Base-by-base conservation (phyloP, 2,888 invertebrate genomes). In the Tolmerus cingulatus region DNA sequence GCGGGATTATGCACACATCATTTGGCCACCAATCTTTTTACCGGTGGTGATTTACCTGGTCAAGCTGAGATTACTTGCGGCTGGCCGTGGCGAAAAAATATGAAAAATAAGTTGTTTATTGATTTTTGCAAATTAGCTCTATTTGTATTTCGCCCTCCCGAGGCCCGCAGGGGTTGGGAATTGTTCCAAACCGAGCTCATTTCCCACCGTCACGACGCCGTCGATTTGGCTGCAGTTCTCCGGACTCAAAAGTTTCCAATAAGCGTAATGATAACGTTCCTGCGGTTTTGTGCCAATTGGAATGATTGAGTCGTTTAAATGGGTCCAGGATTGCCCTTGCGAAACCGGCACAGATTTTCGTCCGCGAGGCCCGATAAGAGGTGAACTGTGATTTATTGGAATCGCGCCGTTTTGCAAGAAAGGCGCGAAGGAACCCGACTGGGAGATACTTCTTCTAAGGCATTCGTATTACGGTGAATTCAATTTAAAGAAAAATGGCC, bases 121-220 rank as follows among this genome's bases (percentile, higher is more conserved):
- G 84, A 40, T 84, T 84, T 84, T 84, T 57, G 51, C 8, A 81
- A 81, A 81, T 81, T 81, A 81, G 81, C 34, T 51, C 55, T 55
- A 81, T 81, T 55, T 81, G 51, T 51, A 55, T 81, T 81, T 34
- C 37, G 40, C 23, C 23, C 37, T 43, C 12, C 19, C 19, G 27
- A 43, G 43, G 8, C 40, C 19, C 23, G 37, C 12, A 12, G 8
- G 46, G 23, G 78, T 23, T 43, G 78, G 43, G 19, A 78, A 78
- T 78, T 78, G 19, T 78, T 78, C n/a, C 40, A 78, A 23, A 78
- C 37, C 78, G 23, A 40, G 14, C 23, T 40, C 37, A 78, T 78
- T 78, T 43, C 23, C 23, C 78, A 43, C 37, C 40, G 78, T 78
- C 78, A 78, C 78, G 78, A 78, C n/a, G n/a, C 19, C 23, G 77